Conservation (phyloP, 2,797 vertebrate genomes). For the Squalus acanthias region DNA sequence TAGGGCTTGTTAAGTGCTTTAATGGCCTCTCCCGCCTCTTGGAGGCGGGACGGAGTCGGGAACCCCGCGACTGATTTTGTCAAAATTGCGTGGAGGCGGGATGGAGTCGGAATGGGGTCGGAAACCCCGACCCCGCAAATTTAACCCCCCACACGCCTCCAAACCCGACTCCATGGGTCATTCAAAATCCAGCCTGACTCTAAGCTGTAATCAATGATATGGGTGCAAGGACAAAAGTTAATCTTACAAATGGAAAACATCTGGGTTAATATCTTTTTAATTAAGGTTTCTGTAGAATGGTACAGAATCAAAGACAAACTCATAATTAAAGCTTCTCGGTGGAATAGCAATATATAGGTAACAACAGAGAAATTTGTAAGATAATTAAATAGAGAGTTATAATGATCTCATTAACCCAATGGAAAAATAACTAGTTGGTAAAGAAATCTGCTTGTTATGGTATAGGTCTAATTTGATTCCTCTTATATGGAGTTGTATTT, state of each 20-base stretch:
- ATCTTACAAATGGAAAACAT: neutral
- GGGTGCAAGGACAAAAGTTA: neutral
- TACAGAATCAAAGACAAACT: neutral
- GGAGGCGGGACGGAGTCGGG: no score
- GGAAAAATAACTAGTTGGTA: neutral
- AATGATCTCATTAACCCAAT: neutral
- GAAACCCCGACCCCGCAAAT: no score
- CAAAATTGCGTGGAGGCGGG: no score
- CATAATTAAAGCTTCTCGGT: neutral
- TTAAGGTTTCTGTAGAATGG: neutral
- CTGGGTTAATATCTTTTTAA: neutral
- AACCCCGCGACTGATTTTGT: no score
- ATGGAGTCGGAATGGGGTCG: no score
- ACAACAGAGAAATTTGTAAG: neutral
- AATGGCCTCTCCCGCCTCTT: no score
- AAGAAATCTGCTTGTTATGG: no score
- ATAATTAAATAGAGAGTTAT: neutral
- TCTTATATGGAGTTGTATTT: neutral
- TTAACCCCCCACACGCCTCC: no score
- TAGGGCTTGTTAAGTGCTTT: no score
- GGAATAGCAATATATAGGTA: neutral
- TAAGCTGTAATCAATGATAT: neutral
- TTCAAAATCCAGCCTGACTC: no score
- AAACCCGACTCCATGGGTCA: no score
- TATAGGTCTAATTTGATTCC: no score